phyloP scores from a whole-genome alignment of 1,140 invertebrate genomes.

The fruit fly (Drosophila melanogaster) region Release_6_plus_ISO1_MT NC_004354.4:19978001-19978500 shows the following conservation, averaged over 20 bases:
- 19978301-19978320: slow-evolving; percentile 79
- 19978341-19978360: slow-evolving; percentile 83
- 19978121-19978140: slow-evolving; percentile 16
- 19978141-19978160: slow-evolving; percentile 44
- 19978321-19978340: slow-evolving; percentile 80
- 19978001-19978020: background rate
- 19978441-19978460: slow-evolving; percentile 40
- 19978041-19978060: slow-evolving; percentile 54
- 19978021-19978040: slow-evolving; percentile 29
- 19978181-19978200: too few species aligned
- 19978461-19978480: background rate
- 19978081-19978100: slow-evolving; percentile 65
- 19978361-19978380: slow-evolving; percentile 65
- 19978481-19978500: slow-evolving; percentile 26
- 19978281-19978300: slow-evolving; percentile 47
- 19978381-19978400: slow-evolving; percentile 33
- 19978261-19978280: slow-evolving; percentile 1
- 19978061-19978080: slow-evolving; percentile 60
- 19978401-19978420: slow-evolving; percentile 3
- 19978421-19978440: slow-evolving; percentile 11
- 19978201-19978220: background rate
- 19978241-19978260: background rate
- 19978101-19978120: slow-evolving; percentile 8
- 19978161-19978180: slow-evolving; percentile 7
- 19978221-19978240: background rate